These are phyloP conservation scores for Odocoileus virginianus DNA, from an alignment of 2,113 vertebrate genomes.

Conservation along the genomic window DNA sequence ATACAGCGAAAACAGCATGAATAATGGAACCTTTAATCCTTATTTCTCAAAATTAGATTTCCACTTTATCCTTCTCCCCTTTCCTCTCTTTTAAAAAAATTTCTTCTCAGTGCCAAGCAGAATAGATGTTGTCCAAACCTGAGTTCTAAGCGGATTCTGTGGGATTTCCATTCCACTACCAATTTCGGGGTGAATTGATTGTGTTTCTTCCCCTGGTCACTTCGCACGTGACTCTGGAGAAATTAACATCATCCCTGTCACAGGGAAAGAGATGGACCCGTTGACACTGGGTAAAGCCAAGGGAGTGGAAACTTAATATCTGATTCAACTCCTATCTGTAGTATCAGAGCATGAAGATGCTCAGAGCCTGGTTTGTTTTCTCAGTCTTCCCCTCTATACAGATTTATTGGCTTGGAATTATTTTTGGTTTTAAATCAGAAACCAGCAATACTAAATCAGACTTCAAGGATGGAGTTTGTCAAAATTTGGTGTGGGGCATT, in stretches of 20 bases:
- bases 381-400: conserved; percentile 66
- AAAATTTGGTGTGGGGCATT: conserved; percentile 47
- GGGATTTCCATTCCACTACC: conserved; percentile 46
- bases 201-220: conserved; percentile 73
- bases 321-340: conserved; percentile 43
- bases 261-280: conserved; percentile 56
- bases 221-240: conserved; percentile 68
- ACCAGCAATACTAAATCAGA: conserved; percentile 67
- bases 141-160: conserved; percentile 63
- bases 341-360: conserved; percentile 68
- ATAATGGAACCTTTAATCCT: conserved; percentile 83
- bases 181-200: conserved; percentile 66
- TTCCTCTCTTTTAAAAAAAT: conserved; percentile 74
- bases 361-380: conserved; percentile 62
- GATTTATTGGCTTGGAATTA: conserved; percentile 67
- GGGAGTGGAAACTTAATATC: conserved; percentile 56
- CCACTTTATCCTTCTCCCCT: conserved; percentile 72
- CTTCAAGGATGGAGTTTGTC: conserved; percentile 57
- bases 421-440: conserved; percentile 69
- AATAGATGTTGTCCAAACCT: conserved; percentile 43
- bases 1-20: conserved; percentile 80
- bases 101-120: conserved; percentile 49
- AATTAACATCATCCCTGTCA: conserved; percentile 70
- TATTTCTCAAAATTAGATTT: conserved; percentile 84
- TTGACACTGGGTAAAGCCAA: conserved; percentile 50